Evolutionary conservation across 1,140 invertebrate genomes (phyloP).

Genomic region (Brachionus asplanchnoidis): DNA sequence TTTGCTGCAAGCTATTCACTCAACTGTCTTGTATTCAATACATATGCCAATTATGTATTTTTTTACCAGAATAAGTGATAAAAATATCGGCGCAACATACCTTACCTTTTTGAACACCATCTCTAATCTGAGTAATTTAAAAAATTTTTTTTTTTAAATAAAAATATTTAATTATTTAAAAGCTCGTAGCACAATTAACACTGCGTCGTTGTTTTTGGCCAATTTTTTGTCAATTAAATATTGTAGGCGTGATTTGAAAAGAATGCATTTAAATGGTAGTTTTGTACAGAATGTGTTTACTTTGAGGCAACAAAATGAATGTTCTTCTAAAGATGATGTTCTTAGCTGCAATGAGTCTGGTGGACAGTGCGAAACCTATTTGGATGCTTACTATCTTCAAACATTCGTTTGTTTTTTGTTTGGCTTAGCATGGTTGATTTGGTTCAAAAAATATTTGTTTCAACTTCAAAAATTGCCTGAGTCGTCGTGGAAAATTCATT

Average conservation of each 20-base stretch:
- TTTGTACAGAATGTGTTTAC: not conserved
- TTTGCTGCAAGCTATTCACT: conserved; percentile 19
- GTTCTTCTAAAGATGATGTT: not conserved
- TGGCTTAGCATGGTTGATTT: conserved; percentile 13
- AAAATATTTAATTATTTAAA: not conserved
- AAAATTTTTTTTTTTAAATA: not conserved
- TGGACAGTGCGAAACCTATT: not conserved
- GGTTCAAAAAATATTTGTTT: conserved; percentile 5
- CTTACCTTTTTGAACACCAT: conserved; percentile 98
- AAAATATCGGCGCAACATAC: conserved; percentile 84
- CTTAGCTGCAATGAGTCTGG: not conserved
- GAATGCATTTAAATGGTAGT: not conserved
- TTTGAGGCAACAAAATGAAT: not conserved
- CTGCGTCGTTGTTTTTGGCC: not conserved
- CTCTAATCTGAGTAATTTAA: conserved; percentile 71
- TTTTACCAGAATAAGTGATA: conserved; percentile 76
- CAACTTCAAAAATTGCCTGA: conserved; percentile 12
- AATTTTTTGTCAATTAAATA: conserved; percentile 36
- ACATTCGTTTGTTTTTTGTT: not conserved
- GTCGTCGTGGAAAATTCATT: conserved; percentile 24
- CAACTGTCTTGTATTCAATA: not conserved
- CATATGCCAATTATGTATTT: conserved; percentile 65
- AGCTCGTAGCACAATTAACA: conserved; percentile 19
- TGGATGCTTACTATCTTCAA: conserved; percentile 32
- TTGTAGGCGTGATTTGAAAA: not conserved